Evolutionary conservation across 2,888 invertebrate genomes (phyloP).

Genomic region (Anoplius nigerrimus): DNA sequence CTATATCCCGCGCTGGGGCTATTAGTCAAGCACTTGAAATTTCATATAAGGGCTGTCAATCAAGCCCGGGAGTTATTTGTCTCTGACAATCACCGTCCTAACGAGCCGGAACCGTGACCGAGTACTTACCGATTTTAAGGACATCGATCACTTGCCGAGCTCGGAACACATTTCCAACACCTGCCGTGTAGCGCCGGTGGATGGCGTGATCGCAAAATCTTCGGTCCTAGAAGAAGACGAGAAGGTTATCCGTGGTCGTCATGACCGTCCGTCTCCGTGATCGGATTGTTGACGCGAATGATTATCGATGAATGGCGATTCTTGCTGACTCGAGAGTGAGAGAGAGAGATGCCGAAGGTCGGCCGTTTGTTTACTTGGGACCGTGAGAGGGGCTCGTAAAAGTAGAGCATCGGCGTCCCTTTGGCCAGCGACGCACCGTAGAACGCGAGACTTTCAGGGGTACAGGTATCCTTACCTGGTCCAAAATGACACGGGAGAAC

Average conservation of each 20-base stretch:
- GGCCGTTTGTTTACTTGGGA: conserved; percentile 60
- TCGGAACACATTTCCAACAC: conserved; percentile 25
- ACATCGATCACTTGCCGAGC: conserved; percentile 43
- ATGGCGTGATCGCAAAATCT: not conserved
- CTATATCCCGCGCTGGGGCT: conserved; percentile 46
- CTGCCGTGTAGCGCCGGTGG: conserved; percentile 5
- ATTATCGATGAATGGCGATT: conserved; percentile 37
- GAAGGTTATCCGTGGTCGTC: no score
- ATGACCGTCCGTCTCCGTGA: no score
- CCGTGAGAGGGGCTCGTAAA: conserved; percentile 60
- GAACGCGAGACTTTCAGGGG: conserved; percentile 8
- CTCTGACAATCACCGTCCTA: conserved; percentile 55
- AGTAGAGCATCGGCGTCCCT: conserved; percentile 62
- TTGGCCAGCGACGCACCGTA: conserved; percentile 62
- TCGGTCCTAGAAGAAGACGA: not conserved
- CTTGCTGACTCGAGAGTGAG: conserved; percentile 16
- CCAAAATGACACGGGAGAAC: conserved; percentile 55
- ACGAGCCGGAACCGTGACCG: conserved; percentile 45
- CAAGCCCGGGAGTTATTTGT: conserved; percentile 63
- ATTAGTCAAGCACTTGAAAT: conserved; percentile 69
- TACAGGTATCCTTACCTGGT: conserved; percentile 35
- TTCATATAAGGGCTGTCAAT: conserved; percentile 70
- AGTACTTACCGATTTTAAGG: conserved; percentile 38
- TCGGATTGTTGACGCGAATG: not conserved
- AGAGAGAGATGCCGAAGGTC: not conserved